A percentile compares a stretch with the other conserved stretches of the same genome.
Conservation (phyloP, 2,888 invertebrate genomes). For the Scrobipalpa costella region DNA sequence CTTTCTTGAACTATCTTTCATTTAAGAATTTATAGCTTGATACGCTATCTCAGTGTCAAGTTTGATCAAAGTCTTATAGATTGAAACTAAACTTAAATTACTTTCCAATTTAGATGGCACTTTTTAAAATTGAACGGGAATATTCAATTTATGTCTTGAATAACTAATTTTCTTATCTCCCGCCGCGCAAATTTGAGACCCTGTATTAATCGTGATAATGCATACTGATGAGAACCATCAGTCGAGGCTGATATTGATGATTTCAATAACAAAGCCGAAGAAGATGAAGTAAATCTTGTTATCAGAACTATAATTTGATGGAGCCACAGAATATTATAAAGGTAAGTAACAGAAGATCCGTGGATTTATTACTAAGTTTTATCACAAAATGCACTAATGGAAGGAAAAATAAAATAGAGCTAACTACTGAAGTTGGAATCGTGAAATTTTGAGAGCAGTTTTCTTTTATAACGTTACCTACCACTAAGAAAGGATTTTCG, state of each 20-base stretch:
- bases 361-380: no score
- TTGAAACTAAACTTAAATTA: neutral
- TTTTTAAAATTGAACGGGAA: neutral
- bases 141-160: neutral
- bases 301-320: neutral
- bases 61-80: no score
- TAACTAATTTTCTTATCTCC: slow-evolving; percentile 5
- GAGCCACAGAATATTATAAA: neutral
- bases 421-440: no score
- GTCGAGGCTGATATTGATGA: neutral
- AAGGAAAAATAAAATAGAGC: no score
- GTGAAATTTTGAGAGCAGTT: no score
- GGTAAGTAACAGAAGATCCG: no score
- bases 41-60: no score
- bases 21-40: no score
- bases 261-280: slow-evolving; percentile 10
- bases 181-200: neutral
- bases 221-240: slow-evolving; percentile 6
- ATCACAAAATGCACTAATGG: no score
- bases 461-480: no score
- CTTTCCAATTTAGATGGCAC: neutral
- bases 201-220: neutral
- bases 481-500: no score
- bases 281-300: neutral
- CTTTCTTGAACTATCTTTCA: no score